Conservation (phyloP, 1,140 invertebrate species). For the Spodoptera frugiperda region DNA sequence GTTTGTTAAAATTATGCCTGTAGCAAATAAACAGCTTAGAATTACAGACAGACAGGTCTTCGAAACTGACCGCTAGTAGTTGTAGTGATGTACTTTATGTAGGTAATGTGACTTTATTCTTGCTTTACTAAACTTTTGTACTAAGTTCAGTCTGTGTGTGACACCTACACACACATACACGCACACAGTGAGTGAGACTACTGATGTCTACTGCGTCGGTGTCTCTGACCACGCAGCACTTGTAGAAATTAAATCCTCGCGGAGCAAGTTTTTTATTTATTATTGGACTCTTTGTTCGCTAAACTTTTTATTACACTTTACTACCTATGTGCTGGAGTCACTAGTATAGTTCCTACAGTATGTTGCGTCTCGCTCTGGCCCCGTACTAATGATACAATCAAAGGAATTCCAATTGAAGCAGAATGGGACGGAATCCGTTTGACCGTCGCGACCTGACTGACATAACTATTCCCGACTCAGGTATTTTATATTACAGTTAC, state of each 20-base stretch:
- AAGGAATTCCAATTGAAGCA: slow-evolving; percentile 10
- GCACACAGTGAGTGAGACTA: background rate
- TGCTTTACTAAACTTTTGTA: too few species aligned
- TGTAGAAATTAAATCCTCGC: slow-evolving; percentile 28
- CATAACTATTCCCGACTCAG: slow-evolving; percentile 10
- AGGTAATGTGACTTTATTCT: too few species aligned
- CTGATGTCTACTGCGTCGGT: background rate
- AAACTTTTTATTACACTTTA: slow-evolving; percentile 21
- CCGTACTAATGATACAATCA: slow-evolving; percentile 12
- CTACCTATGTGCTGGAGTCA: background rate
- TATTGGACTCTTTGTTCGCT: slow-evolving; percentile 16
- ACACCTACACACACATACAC: too few species aligned
- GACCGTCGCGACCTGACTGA: slow-evolving; percentile 16
- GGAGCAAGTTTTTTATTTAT: slow-evolving; percentile 24
- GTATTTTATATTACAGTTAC: background rate
- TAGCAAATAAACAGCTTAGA: too few species aligned
- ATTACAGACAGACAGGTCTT: too few species aligned
- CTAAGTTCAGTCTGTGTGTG: too few species aligned
- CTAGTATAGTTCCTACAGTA: background rate
- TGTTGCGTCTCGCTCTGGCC: background rate
- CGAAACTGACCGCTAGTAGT: too few species aligned
- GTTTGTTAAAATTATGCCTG: too few species aligned
- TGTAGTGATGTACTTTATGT: too few species aligned
- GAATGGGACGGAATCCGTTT: slow-evolving; percentile 11
- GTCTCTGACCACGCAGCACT: background rate